phyloP scores from a whole-genome alignment of 1,140 invertebrate species.

The Thrips palmi region DNA sequence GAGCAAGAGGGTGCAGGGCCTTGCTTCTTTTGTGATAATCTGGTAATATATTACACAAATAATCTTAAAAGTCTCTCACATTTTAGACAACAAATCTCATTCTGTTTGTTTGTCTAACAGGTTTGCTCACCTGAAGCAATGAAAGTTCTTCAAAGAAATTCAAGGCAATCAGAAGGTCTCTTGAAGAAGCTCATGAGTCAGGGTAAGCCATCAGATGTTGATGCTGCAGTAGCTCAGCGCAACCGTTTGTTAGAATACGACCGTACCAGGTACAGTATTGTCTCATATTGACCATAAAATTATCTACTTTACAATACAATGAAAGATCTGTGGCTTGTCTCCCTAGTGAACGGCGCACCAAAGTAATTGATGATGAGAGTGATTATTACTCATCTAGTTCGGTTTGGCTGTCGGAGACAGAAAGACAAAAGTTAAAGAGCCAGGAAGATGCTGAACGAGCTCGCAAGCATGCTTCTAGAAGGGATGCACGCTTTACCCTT shows the following conservation, averaged over 20 bases:
- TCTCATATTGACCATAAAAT: constrained; percentile 9
- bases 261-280: constrained; percentile 41
- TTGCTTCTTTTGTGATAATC: constrained; percentile 76
- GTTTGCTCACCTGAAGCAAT: constrained; percentile 59
- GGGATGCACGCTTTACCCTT: constrained; percentile 49
- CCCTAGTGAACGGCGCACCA: constrained; percentile 58
- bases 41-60: constrained; percentile 32
- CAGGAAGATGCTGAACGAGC: constrained; percentile 48
- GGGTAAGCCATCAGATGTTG: constrained; percentile 30
- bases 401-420: constrained; percentile 56
- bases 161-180: constrained; percentile 47
- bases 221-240: constrained; percentile 59
- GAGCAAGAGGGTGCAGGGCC: constrained; percentile 91
- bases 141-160: constrained; percentile 39
- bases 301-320: neutral
- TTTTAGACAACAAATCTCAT: neutral
- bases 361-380: constrained; percentile 85
- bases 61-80: too few species aligned
- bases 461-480: constrained; percentile 46
- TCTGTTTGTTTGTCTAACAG: constrained; percentile 20
- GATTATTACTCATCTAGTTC: constrained; percentile 78
- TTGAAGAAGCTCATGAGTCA: constrained; percentile 47
- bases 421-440: constrained; percentile 46
- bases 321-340: constrained; percentile 10
- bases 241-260: constrained; percentile 77